Conservation (phyloP, 1,140 invertebrate species). For the Drosophila funebris region DNA sequence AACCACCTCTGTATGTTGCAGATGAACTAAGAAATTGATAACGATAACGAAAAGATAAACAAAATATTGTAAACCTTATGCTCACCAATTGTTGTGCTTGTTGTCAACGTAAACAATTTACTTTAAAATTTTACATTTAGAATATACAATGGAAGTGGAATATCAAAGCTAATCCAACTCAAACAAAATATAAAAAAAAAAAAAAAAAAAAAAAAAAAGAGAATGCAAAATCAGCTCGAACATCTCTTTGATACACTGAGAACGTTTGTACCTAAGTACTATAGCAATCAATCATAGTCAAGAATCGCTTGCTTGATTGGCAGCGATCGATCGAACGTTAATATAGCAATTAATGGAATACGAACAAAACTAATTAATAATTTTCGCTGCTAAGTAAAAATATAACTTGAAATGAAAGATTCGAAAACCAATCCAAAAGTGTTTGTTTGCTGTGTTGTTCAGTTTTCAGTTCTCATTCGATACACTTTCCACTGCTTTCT, state of each 20-base stretch:
- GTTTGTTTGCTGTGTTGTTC: constrained; percentile 75
- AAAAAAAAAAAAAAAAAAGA: background rate
- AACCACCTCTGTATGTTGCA: constrained; percentile 20
- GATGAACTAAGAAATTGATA: constrained; percentile 9
- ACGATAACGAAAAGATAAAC: constrained; percentile 10
- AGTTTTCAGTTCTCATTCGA: constrained; percentile 51
- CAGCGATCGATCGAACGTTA: constrained; percentile 18
- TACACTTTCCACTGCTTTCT: constrained; percentile 27
- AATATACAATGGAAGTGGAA: constrained; percentile 20
- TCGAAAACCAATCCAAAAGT: constrained; percentile 66
- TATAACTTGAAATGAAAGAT: constrained; percentile 61
- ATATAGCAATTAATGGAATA: constrained; percentile 50
- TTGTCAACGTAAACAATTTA: constrained; percentile 58
- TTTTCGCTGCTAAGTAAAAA: constrained; percentile 39
- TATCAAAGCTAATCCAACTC: constrained; percentile 20
- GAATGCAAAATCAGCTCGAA: constrained; percentile 19
- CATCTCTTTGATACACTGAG: constrained; percentile 34
- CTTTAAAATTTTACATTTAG: constrained; percentile 44
- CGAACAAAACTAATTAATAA: constrained; percentile 24
- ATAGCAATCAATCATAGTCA: constrained; percentile 43
- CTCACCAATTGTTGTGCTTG: constrained; percentile 80
- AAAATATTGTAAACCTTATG: constrained; percentile 77
- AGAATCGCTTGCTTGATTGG: constrained; percentile 2
- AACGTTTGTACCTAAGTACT: constrained; percentile 64
- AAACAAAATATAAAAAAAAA: too few relatives aligned